Evolutionary conservation across 1,140 invertebrate species (phyloP).

Genomic region (Plodia interpunctella): DNA sequence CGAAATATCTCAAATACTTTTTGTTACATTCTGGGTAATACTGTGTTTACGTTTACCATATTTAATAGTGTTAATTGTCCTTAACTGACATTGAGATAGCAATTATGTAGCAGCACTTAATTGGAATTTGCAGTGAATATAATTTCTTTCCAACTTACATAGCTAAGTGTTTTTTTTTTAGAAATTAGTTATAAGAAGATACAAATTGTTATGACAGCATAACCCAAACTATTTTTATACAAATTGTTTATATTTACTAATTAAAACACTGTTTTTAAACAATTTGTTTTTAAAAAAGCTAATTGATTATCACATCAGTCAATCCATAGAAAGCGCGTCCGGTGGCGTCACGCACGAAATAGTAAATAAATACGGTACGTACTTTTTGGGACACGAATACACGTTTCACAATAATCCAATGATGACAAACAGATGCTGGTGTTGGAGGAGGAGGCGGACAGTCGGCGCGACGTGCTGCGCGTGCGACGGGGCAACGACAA

Average conservation of each 20-base stretch:
- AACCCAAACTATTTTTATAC: too few relatives aligned
- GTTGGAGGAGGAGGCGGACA: conserved; percentile 67
- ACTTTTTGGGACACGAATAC: not conserved
- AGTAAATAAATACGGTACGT: not conserved
- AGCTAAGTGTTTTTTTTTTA: too few relatives aligned
- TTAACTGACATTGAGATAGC: not conserved
- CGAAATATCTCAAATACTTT: too few relatives aligned
- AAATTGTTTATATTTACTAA: too few relatives aligned
- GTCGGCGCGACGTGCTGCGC: conserved; percentile 60
- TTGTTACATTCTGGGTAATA: too few relatives aligned
- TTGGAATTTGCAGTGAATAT: not conserved
- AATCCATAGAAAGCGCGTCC: not conserved
- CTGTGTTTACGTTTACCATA: too few relatives aligned
- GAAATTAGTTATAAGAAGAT: too few relatives aligned
- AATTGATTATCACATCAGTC: too few relatives aligned
- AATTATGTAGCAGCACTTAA: not conserved
- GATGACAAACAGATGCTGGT: conserved; percentile 58
- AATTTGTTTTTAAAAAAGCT: too few relatives aligned
- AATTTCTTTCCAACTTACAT: too few relatives aligned
- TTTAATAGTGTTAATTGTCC: not conserved
- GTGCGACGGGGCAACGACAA: conserved; percentile 74
- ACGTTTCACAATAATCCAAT: conserved; percentile 5
- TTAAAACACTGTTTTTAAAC: too few relatives aligned
- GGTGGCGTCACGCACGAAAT: not conserved
- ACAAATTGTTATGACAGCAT: too few relatives aligned